These are phyloP conservation scores for Saccostrea glomerata DNA, from an alignment of 1,140 invertebrate species.

Conservation along the genomic window DNA sequence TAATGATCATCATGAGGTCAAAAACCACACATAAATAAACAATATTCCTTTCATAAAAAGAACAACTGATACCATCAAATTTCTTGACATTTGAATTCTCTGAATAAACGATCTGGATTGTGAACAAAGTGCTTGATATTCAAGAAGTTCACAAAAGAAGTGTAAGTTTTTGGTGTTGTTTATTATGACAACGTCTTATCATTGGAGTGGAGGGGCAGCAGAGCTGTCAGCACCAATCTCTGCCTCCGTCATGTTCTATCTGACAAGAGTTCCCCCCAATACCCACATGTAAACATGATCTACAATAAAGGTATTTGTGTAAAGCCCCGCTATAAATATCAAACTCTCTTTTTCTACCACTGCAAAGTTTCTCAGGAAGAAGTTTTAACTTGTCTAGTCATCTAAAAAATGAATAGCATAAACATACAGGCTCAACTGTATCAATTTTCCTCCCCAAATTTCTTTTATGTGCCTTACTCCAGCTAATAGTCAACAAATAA, in stretches of 20 bases:
- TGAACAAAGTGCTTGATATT: neutral
- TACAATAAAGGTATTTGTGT: slow-evolving; percentile 19
- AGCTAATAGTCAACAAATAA: neutral
- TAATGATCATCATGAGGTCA: neutral
- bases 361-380: neutral
- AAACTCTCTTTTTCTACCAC: slow-evolving; percentile 16
- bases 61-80: neutral
- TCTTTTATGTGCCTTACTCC: neutral
- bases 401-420: slow-evolving; percentile 8
- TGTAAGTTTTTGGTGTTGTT: slow-evolving; percentile 21
- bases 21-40: neutral
- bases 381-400: neutral
- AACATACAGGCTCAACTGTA: slow-evolving; percentile 15
- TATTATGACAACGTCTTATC: slow-evolving; percentile 33
- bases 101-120: neutral
- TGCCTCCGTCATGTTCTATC: neutral
- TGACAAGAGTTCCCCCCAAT: slow-evolving; percentile 3
- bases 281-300: slow-evolving; percentile 8
- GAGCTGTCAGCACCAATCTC: slow-evolving; percentile 26
- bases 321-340: slow-evolving; percentile 19
- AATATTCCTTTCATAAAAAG: neutral
- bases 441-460: slow-evolving; percentile 19
- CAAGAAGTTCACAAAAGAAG: neutral
- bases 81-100: neutral
- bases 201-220: neutral